Percentiles rank a stretch among this genome's conserved stretches.
These are phyloP conservation scores for Spodoptera littoralis DNA, from an alignment of 2,888 invertebrate species.

Conservation along the genomic window DNA sequence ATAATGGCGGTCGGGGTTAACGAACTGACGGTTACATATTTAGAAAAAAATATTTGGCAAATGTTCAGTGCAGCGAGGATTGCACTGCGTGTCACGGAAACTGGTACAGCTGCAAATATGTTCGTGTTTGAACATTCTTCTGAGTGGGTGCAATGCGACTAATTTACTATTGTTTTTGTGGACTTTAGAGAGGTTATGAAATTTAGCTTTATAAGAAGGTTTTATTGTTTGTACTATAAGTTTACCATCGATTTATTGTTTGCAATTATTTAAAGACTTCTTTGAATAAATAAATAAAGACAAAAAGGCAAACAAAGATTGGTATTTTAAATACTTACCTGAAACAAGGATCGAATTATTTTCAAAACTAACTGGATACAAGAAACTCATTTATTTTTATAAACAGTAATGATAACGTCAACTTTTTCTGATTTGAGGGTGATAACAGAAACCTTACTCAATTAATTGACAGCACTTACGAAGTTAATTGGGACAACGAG, in stretches of 20 bases:
- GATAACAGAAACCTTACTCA: conserved; percentile 15
- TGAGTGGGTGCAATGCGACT: background rate
- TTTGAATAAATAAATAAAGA: no score
- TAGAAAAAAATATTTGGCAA: conserved; percentile 89
- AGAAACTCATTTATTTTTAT: no score
- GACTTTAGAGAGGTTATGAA: no score
- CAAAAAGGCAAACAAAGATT: no score
- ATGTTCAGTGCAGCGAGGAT: conserved; percentile 75
- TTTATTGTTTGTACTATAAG: no score
- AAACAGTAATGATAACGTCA: no score
- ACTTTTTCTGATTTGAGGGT: background rate
- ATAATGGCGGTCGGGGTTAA: conserved; percentile 83
- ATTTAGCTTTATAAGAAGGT: no score
- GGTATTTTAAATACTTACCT: no score
- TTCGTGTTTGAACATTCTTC: conserved; percentile 13
- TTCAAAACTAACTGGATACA: no score
- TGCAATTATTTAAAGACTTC: no score
- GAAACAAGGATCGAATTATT: no score
- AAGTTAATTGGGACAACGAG: conserved; percentile 31
- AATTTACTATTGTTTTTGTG: background rate
- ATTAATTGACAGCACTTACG: conserved; percentile 16
- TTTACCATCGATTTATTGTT: no score
- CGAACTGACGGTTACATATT: conserved; percentile 84
- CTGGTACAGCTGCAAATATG: conserved; percentile 21
- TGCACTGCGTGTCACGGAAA: conserved; percentile 66